phyloP scores from a whole-genome alignment of 2,888 invertebrate genomes.

The Thymelicus sylvestris region DNA sequence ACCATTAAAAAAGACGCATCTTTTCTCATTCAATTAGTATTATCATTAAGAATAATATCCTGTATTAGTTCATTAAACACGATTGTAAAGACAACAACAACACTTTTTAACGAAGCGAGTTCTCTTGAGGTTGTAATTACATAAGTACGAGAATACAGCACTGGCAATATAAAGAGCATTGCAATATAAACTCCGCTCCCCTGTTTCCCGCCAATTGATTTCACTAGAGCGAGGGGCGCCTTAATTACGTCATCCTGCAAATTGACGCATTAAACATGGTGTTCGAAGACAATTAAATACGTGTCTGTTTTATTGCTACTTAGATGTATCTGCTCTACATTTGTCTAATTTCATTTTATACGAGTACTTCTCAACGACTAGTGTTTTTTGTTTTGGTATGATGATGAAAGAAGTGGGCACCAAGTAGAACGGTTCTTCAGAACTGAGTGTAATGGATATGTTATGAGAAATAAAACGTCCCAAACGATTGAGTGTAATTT shows the following conservation, averaged over 20 bases:
- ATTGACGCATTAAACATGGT: constrained; percentile 36
- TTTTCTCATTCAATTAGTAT: background rate
- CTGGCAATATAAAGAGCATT: constrained; percentile 24
- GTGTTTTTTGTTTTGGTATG: no score
- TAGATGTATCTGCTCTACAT: background rate
- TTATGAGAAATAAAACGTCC: no score
- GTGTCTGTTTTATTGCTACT: constrained; percentile 7
- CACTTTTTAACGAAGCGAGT: constrained; percentile 59
- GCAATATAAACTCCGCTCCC: constrained; percentile 31
- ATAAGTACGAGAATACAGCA: constrained; percentile 24
- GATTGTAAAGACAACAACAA: constrained; percentile 47
- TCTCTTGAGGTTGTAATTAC: constrained; percentile 61
- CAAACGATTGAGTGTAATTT: no score
- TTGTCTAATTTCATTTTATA: background rate
- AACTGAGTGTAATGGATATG: no score
- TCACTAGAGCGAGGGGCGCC: constrained; percentile 24
- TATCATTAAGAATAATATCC: background rate
- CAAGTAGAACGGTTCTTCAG: no score
- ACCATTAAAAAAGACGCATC: no score
- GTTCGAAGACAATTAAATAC: constrained; percentile 32
- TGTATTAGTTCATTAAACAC: background rate
- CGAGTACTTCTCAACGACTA: no score
- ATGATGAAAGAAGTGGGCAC: no score
- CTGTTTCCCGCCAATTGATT: constrained; percentile 37
- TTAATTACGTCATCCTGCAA: constrained; percentile 37